Evolutionary conservation across 2,113 vertebrate species (phyloP).

Genomic region (Lamprotornis superbus): DNA sequence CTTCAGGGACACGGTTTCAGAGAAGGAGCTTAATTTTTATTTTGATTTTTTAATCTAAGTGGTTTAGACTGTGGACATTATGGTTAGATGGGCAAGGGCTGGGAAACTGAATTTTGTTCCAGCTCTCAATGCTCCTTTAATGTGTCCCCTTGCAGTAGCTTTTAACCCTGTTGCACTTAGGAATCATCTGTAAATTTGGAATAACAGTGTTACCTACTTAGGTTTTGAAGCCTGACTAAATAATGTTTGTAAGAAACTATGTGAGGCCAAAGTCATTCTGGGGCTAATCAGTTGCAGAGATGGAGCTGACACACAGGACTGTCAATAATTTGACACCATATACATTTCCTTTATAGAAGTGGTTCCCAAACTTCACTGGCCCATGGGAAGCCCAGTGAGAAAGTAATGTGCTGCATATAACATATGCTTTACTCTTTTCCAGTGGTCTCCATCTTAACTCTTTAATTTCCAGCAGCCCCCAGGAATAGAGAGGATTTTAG

Average conservation of each 20-base stretch:
- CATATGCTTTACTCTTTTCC: constrained; percentile 20
- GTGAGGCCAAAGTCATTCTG: constrained; percentile 20
- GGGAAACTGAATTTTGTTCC: background rate
- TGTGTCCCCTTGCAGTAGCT: background rate
- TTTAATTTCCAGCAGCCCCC: background rate
- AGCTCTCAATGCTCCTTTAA: background rate
- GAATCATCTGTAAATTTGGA: constrained; percentile 15
- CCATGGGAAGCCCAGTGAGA: constrained; percentile 44
- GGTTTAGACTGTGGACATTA: background rate
- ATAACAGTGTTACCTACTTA: background rate
- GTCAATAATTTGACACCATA: constrained; percentile 46
- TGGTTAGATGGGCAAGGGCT: background rate
- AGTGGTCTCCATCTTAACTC: constrained; percentile 31
- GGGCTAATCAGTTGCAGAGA: constrained; percentile 50
- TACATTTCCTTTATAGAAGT: constrained; percentile 57
- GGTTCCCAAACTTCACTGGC: constrained; percentile 50
- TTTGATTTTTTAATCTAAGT: background rate
- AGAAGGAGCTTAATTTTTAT: background rate
- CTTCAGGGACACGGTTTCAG: background rate
- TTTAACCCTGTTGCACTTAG: background rate
- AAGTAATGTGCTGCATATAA: background rate
- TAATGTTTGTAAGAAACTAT: constrained; percentile 7
- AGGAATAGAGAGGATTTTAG: background rate
- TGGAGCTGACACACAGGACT: constrained; percentile 6
- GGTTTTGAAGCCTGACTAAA: constrained; percentile 21